Percentiles rank a stretch among this genome's conserved stretches.
Evolutionary conservation across 1,140 invertebrate genomes (phyloP).

Genomic region (Vollenhovia emeryi): DNA sequence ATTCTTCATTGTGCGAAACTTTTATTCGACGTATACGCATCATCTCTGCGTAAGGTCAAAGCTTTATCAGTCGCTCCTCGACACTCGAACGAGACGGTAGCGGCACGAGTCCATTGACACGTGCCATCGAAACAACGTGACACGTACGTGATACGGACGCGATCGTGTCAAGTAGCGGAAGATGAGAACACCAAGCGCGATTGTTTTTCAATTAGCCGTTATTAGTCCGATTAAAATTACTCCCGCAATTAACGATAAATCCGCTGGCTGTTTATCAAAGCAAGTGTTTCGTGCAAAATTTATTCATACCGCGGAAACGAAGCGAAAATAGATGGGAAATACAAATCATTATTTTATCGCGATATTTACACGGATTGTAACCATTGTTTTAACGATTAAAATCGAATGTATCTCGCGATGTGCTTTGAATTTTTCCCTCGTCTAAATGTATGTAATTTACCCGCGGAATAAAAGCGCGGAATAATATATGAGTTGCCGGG

Average conservation of each 20-base stretch:
- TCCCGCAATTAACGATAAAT: background rate
- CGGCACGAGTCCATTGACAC: background rate
- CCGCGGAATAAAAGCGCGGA: background rate
- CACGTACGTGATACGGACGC: no score
- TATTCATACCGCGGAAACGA: background rate
- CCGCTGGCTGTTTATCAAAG: background rate
- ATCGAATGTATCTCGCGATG: background rate
- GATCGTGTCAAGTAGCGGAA: background rate
- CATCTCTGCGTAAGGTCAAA: no score
- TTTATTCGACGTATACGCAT: no score
- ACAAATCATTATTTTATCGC: background rate
- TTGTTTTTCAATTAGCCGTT: background rate
- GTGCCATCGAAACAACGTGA: background rate
- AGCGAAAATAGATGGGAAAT: background rate
- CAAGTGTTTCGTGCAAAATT: background rate
- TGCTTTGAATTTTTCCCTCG: background rate
- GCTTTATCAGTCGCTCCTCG: no score
- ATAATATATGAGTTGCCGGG: background rate
- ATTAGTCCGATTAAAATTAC: background rate
- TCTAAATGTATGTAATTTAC: background rate
- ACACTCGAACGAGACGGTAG: background rate
- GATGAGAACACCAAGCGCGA: background rate
- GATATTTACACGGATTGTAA: background rate
- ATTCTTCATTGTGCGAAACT: no score
- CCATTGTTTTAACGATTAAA: background rate